Evolutionary conservation across 2,113 vertebrate genomes (phyloP).

Genomic region (Hymenochirus boettgeri): DNA sequence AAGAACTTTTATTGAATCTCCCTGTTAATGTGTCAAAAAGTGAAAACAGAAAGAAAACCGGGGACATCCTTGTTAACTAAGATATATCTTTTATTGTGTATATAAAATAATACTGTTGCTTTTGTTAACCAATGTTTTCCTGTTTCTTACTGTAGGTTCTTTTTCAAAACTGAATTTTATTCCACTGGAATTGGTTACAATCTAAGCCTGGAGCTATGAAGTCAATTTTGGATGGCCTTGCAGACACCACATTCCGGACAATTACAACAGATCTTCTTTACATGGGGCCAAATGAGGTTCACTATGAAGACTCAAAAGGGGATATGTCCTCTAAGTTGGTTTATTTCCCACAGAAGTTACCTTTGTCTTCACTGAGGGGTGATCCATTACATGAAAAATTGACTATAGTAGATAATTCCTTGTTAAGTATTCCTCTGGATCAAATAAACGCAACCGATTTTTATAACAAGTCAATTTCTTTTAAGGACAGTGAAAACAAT

Average conservation of each 20-base stretch:
- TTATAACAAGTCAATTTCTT: slow-evolving; percentile 73
- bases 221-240: slow-evolving; percentile 92
- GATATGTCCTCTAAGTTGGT: slow-evolving; percentile 83
- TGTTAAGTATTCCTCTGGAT: slow-evolving; percentile 74
- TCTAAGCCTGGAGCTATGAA: slow-evolving; percentile 79
- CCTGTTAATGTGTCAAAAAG: too few relatives aligned
- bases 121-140: slow-evolving; percentile 46
- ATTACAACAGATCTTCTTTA: slow-evolving; percentile 95
- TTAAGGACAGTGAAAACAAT: slow-evolving; percentile 77
- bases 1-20: too few relatives aligned
- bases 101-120: too few relatives aligned
- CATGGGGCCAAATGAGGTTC: slow-evolving; percentile 87
- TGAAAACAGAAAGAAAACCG: too few relatives aligned
- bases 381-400: slow-evolving; percentile 87
- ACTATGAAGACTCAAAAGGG: slow-evolving; percentile 80
- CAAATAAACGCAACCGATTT: slow-evolving; percentile 85
- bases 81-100: too few relatives aligned
- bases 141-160: slow-evolving; percentile 53
- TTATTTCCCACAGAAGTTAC: slow-evolving; percentile 84
- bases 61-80: too few relatives aligned
- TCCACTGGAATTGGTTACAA: slow-evolving; percentile 49
- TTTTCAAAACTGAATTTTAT: slow-evolving; percentile 45
- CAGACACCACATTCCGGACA: slow-evolving; percentile 95
- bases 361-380: slow-evolving; percentile 86
- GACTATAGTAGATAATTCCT: slow-evolving; percentile 78